Conservation (phyloP, 1,140 invertebrate genomes). For the Steinernema feltiae region DNA sequence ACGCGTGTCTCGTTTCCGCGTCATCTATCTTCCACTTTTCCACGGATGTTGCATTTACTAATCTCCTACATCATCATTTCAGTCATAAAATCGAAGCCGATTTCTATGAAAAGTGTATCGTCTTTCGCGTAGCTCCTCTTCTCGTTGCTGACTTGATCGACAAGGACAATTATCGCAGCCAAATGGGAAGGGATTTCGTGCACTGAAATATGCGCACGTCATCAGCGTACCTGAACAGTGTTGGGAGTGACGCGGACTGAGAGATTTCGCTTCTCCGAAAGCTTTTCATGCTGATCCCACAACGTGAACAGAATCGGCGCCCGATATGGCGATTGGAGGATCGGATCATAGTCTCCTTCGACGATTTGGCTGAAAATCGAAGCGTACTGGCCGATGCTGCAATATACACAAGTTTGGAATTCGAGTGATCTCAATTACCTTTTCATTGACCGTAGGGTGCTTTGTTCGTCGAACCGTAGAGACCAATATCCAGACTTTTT, state of each 20-base stretch:
- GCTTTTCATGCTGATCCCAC: neutral
- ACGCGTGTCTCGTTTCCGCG: too few species aligned
- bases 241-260: neutral
- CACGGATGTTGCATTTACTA: too few species aligned
- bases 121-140: neutral
- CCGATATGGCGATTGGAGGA: neutral
- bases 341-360: neutral
- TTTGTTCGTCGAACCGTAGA: too few species aligned
- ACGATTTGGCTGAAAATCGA: neutral
- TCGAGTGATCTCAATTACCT: neutral
- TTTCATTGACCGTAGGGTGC: neutral
- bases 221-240: neutral
- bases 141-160: neutral
- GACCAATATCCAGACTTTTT: too few species aligned
- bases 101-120: neutral
- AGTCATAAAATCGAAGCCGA: neutral
- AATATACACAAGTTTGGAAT: neutral
- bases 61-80: neutral
- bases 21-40: too few species aligned
- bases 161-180: neutral
- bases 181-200: neutral
- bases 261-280: neutral
- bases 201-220: neutral
- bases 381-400: neutral
- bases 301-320: neutral